phyloP scores from a whole-genome alignment of 30 jellyfish, hydroid and myxozoan genomes.

The Aurelia sp. region DNA sequence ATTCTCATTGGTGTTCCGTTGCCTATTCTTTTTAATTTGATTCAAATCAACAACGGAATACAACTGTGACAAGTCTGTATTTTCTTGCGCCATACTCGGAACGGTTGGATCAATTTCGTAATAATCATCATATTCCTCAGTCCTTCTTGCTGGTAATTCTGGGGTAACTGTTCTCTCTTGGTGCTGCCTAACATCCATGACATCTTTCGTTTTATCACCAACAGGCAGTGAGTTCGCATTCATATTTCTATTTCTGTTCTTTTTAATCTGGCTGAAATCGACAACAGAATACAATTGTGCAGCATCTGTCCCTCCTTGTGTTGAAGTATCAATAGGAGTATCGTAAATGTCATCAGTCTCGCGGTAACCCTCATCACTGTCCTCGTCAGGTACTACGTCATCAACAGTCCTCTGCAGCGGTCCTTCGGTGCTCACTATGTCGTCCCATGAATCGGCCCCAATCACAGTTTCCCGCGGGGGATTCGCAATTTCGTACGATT shows the following conservation, averaged over 20 bases:
- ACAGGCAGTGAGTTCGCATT: not conserved
- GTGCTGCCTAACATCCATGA: not conserved
- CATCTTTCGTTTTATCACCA: not conserved
- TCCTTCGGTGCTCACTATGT: no score
- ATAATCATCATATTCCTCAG: no score
- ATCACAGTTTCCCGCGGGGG: slow-evolving; percentile 26
- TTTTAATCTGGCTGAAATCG: slow-evolving; percentile 49
- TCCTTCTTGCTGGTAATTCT: no score
- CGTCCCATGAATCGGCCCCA: not conserved
- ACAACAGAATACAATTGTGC: slow-evolving; percentile 49
- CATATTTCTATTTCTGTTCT: not conserved
- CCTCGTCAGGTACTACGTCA: no score
- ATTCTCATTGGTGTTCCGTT: no score
- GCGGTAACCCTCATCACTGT: not conserved
- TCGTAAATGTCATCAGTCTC: slow-evolving; percentile 40
- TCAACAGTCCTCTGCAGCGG: no score
- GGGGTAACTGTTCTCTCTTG: not conserved
- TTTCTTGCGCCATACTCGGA: no score
- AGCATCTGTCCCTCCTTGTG: slow-evolving; percentile 28
- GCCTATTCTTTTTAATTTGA: no score
- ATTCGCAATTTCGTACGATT: not conserved
- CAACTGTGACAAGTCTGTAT: no score
- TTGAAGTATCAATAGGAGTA: slow-evolving; percentile 37
- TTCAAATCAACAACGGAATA: no score
- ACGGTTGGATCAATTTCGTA: no score